Percentiles rank a stretch among this genome's conserved stretches.
Conservation (phyloP, 2,797 vertebrate genomes). For the Falco concolor region DNA sequence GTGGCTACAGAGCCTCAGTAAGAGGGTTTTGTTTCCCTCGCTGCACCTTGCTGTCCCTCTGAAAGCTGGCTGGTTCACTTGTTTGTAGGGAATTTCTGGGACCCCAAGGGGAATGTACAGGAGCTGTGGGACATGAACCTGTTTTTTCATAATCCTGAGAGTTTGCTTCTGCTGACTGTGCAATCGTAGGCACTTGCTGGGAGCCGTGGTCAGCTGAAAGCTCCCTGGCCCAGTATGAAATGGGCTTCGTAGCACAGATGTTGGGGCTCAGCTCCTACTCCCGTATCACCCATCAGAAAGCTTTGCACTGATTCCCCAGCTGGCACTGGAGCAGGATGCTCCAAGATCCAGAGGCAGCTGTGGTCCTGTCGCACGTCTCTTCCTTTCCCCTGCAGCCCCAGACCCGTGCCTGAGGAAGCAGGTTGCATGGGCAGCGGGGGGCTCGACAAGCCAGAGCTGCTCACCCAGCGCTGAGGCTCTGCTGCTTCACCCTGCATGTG, state of each 20-base stretch:
- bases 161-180: background rate
- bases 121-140: background rate
- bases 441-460: background rate
- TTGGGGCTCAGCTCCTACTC: background rate
- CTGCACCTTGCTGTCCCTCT: background rate
- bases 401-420: rapidly evolving
- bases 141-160: background rate
- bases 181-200: background rate
- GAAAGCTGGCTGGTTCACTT: background rate
- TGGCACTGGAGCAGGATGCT: background rate
- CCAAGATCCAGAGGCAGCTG: background rate
- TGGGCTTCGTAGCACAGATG: background rate
- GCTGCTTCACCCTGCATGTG: background rate
- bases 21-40: background rate
- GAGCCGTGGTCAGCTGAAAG: background rate
- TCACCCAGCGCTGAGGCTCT: background rate
- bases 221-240: background rate
- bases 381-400: background rate
- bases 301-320: background rate
- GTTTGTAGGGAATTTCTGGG: background rate
- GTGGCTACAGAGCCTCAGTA: background rate
- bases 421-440: background rate
- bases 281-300: background rate
- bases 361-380: background rate
- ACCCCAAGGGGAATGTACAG: background rate